A percentile compares a stretch with the other conserved stretches of the same genome.
Evolutionary conservation across 92 coral and sea anemone genomes (phyloP).

Genomic region (Anthopleura xanthogrammica): DNA sequence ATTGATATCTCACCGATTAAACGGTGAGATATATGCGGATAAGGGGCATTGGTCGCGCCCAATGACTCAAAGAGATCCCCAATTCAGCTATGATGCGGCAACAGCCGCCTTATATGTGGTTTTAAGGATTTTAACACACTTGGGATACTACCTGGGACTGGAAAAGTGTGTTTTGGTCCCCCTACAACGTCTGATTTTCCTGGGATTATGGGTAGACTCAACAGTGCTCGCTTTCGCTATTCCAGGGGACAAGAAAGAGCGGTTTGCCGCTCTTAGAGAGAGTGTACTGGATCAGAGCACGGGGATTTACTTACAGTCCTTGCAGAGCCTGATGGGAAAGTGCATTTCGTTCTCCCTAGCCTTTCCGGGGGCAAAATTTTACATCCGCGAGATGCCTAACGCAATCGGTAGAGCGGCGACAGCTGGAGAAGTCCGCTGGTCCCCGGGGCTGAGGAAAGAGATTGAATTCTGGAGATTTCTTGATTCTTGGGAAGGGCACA

Average conservation of each 20-base stretch:
- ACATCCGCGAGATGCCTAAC: conserved; percentile 36
- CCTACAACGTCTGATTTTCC: conserved; percentile 10
- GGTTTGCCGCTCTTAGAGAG: conserved; percentile 40
- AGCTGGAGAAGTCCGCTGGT: not conserved
- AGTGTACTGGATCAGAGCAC: conserved; percentile 3
- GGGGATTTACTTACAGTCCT: conserved; percentile 20
- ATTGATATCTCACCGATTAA: conserved; percentile 22
- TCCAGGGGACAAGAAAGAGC: conserved; percentile 26
- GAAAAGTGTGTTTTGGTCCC: conserved; percentile 43
- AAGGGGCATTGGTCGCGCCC: conserved; percentile 42
- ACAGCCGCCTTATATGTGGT: conserved; percentile 38
- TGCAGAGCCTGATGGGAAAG: conserved; percentile 51
- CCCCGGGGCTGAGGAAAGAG: not conserved
- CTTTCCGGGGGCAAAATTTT: conserved; percentile 46
- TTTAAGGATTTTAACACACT: conserved; percentile 4
- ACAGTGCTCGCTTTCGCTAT: conserved; percentile 33
- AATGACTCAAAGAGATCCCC: not conserved
- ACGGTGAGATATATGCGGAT: not conserved
- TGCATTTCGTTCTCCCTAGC: conserved; percentile 54
- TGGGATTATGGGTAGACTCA: conserved; percentile 39
- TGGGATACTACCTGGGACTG: conserved; percentile 49
- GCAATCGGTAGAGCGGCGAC: conserved; percentile 8
- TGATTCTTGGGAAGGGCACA: not conserved
- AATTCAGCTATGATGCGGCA: conserved; percentile 42
- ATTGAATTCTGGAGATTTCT: conserved; percentile 5